Percentiles rank a stretch among this genome's conserved stretches.
Conservation (phyloP, 1,140 invertebrate species). For the Chymomyza costata region DNA sequence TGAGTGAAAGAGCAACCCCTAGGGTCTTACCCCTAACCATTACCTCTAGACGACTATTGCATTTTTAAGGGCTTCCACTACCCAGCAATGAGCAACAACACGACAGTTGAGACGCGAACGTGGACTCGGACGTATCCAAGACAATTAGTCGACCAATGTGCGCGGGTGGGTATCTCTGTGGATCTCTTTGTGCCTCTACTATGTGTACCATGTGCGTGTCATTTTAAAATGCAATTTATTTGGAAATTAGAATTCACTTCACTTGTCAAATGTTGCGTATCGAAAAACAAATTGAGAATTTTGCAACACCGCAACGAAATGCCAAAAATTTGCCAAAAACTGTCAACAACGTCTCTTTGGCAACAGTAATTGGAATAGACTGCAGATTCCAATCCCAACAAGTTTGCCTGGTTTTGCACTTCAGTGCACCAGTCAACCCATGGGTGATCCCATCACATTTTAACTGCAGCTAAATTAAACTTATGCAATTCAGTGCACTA, state of each 20-base stretch:
- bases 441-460: neutral
- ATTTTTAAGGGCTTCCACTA: slow-evolving; percentile 63
- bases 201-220: slow-evolving; percentile 12
- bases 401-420: slow-evolving; percentile 5
- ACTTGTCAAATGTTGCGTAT: too few relatives aligned
- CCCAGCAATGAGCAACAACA: slow-evolving; percentile 1
- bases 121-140: slow-evolving; percentile 25
- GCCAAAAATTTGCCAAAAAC: slow-evolving; percentile 8
- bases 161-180: slow-evolving; percentile 16
- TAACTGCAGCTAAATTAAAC: slow-evolving; percentile 24
- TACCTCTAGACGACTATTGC: slow-evolving; percentile 52
- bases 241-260: too few relatives aligned
- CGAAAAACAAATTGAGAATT: slow-evolving; percentile 20
- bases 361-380: slow-evolving; percentile 33
- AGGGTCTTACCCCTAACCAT: too few relatives aligned
- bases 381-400: too few relatives aligned
- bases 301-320: slow-evolving; percentile 3
- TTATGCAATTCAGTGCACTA: slow-evolving; percentile 46
- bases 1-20: too few relatives aligned
- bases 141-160: slow-evolving; percentile 1
- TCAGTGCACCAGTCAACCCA: neutral
- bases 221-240: slow-evolving; percentile 11
- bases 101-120: slow-evolving; percentile 47
- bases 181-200: neutral
- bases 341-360: slow-evolving; percentile 2